phyloP scores from a whole-genome alignment of 2,888 invertebrate species.

The Eilema sororculum region DNA sequence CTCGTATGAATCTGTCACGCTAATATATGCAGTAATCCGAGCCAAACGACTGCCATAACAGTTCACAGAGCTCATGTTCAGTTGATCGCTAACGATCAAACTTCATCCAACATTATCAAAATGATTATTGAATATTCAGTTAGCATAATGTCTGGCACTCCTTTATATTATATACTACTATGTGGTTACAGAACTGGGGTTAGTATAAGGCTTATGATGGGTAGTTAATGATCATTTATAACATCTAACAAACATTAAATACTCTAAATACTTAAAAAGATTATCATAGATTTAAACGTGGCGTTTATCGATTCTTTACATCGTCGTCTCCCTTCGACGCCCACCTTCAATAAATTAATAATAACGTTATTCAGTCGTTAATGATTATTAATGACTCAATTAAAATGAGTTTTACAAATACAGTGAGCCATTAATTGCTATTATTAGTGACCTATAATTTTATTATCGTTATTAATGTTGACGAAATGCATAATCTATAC shows the following conservation, averaged over 20 bases:
- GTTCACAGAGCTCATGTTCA: conserved; percentile 18
- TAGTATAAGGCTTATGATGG: no score
- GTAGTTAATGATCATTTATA: no score
- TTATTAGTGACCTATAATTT: background rate
- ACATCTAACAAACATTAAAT: no score
- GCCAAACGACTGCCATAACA: conserved; percentile 19
- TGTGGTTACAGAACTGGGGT: background rate
- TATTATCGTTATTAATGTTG: background rate
- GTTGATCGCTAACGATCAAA: conserved; percentile 17
- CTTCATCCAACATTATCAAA: conserved; percentile 14
- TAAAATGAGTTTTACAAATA: background rate
- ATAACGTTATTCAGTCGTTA: background rate
- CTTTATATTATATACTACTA: background rate
- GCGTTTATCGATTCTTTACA: background rate
- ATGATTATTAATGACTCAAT: background rate
- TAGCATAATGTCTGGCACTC: background rate
- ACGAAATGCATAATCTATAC: background rate
- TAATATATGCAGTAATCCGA: conserved; percentile 12
- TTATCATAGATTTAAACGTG: background rate
- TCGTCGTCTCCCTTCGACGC: background rate
- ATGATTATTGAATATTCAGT: conserved; percentile 10
- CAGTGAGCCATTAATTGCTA: background rate
- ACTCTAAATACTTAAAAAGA: no score
- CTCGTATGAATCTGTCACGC: conserved; percentile 11
- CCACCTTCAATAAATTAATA: background rate